Evolutionary conservation across 2,113 vertebrate genomes (phyloP).

Genomic region (Rhinolophus ferrumequinum): DNA sequence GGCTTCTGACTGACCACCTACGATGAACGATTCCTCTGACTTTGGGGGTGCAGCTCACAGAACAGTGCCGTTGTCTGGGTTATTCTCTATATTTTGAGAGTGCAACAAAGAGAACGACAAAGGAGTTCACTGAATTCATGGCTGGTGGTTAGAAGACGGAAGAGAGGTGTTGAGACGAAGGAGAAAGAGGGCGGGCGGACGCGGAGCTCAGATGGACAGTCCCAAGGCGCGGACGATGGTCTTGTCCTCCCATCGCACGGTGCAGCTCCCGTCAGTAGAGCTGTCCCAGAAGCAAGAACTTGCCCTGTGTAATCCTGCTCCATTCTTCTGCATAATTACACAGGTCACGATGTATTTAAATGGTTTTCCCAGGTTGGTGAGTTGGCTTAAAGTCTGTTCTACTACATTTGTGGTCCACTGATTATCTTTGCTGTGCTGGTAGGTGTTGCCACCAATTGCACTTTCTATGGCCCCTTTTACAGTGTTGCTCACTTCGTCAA

Average conservation of each 20-base stretch:
- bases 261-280: constrained; percentile 94
- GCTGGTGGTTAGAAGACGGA: constrained; percentile 62
- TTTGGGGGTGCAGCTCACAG: constrained; percentile 5
- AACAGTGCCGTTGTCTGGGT: constrained; percentile 39
- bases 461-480: constrained; percentile 90
- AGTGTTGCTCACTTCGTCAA: no score
- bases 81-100: constrained; percentile 59
- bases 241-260: constrained; percentile 96
- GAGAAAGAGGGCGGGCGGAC: background rate
- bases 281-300: constrained; percentile 98
- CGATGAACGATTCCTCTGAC: rapidly evolving
- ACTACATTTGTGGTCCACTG: constrained; percentile 94
- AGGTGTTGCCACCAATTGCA: constrained; percentile 93
- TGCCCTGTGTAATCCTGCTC: constrained; percentile 95
- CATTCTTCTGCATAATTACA: constrained; percentile 98
- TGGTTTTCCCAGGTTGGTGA: constrained; percentile 95
- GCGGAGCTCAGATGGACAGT: constrained; percentile 88
- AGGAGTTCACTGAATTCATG: constrained; percentile 66
- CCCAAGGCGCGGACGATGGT: constrained; percentile 94
- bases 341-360: constrained; percentile 98
- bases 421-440: constrained; percentile 95
- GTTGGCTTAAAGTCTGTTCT: constrained; percentile 94
- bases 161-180: constrained; percentile 50
- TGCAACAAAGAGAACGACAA: constrained; percentile 64
- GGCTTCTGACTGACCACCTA: background rate